Base-by-base conservation (phyloP, 2,113 vertebrate genomes). In the Pithys albifrons region DNA sequence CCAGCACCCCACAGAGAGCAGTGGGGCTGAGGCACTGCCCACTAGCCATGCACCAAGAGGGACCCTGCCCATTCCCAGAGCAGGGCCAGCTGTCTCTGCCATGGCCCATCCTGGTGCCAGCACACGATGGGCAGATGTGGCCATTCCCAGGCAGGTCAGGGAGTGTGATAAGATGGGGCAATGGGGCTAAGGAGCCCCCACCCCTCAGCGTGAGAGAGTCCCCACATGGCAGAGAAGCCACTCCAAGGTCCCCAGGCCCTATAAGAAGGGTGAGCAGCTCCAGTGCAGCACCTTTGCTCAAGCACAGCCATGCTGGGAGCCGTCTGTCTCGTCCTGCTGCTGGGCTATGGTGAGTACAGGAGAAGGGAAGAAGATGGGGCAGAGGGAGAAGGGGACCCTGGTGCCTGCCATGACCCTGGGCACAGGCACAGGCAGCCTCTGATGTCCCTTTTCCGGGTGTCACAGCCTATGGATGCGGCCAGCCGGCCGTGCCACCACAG, bases 401-500 rank as follows among this genome's bases (percentile, higher is more conserved):
- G 57, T 2, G 19, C 13, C 61, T 3, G 6, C 22, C 4, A 2
- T 5, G 35, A 19, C 46, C 70, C 64, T 6, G 19, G 46, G 55
- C 24, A n/a, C 3, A 11, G 64, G 23, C 10, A 10, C 48, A 3
- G 48, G 43, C 4, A 10, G 88, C 6, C 19, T 8, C 91, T 93
- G 86, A 93, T 39, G 41, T 79, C 62, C 72, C 62, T 55, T 35
- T 55, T 35, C 31, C 0, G 9, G 33, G 17, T 80, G 59, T 75
- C 59, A 45, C 94, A 99, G 99, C 98, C 97, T 97, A 98, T 7
- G 98, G 99, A 90, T 99, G 99, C 3, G 99, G 99, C 19, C 96
- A 91, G n/a, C 98, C 99, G n/a, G 80, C 96, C 28, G 96, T 98
- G 73, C 52, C 91, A 6, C 98, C 99, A 8, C 72, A 96, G 64